Conservation (phyloP, 2,888 invertebrate genomes). For the Mythimna albipuncta region DNA sequence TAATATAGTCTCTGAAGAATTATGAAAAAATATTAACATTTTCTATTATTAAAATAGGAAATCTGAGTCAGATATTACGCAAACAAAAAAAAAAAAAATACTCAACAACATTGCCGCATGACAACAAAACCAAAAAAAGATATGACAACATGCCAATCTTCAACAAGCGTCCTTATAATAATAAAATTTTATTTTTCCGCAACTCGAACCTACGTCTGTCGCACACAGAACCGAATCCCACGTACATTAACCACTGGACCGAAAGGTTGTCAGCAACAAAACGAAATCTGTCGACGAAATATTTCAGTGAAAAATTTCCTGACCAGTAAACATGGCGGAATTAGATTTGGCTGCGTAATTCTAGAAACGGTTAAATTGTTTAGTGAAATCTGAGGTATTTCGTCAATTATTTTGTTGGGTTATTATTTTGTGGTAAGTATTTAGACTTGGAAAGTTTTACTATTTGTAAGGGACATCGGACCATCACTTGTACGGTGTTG, state of each 20-base stretch:
- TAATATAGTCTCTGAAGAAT: too few species aligned
- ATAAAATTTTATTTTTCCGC: conserved; percentile 54
- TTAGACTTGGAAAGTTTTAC: neutral
- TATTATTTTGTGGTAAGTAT: neutral
- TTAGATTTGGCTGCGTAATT: conserved; percentile 31
- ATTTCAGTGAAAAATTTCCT: conserved; percentile 22
- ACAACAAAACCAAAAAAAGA: conserved; percentile 31
- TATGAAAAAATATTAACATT: too few species aligned
- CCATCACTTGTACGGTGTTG: too few species aligned
- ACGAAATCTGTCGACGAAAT: conserved; percentile 58
- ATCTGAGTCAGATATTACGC: neutral
- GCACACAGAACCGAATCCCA: conserved; percentile 66
- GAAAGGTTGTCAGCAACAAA: conserved; percentile 70
- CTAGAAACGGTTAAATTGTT: conserved; percentile 23
- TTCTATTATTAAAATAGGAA: too few species aligned
- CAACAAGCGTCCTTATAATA: conserved; percentile 18
- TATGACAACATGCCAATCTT: conserved; percentile 47
- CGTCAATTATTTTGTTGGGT: neutral
- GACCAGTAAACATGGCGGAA: conserved; percentile 6
- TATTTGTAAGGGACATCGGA: neutral
- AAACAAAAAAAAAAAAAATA: conserved; percentile 2
- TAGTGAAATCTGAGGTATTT: conserved; percentile 30
- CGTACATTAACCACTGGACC: conserved; percentile 74
- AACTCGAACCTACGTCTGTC: conserved; percentile 63
- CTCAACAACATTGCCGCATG: neutral